Evolutionary conservation across 2,797 vertebrate genomes (phyloP).

Genomic region (Melanotaenia trifasciata): DNA sequence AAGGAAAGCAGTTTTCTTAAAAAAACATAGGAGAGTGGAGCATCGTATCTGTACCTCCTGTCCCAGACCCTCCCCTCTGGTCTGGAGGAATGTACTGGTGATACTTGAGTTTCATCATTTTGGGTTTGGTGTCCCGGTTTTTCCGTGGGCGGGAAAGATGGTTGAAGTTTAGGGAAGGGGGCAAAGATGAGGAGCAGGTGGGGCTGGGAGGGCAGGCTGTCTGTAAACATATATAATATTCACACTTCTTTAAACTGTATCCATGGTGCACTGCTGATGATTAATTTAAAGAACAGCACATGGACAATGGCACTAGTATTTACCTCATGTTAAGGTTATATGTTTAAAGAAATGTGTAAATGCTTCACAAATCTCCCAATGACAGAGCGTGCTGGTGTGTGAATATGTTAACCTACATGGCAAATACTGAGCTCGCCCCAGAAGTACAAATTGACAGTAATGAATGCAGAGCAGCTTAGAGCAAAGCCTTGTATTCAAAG

Average conservation of each 20-base stretch:
- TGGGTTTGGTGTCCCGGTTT: constrained; percentile 85
- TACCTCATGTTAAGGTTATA: constrained; percentile 58
- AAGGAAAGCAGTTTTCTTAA: background rate
- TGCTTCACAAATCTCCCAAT: constrained; percentile 53
- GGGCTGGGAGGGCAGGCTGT: constrained; percentile 76
- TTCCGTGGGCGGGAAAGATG: constrained; percentile 84
- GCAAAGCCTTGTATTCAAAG: constrained; percentile 44
- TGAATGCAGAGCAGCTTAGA: constrained; percentile 73
- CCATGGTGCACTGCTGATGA: background rate
- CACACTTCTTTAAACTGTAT: background rate
- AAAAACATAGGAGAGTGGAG: background rate
- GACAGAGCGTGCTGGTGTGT: constrained; percentile 51
- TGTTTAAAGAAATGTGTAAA: constrained; percentile 53
- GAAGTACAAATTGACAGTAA: constrained; percentile 77
- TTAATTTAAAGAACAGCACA: constrained; percentile 15
- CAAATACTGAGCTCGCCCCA: constrained; percentile 52
- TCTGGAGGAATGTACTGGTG: constrained; percentile 94
- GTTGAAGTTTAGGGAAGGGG: constrained; percentile 64
- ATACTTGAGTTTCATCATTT: constrained; percentile 91
- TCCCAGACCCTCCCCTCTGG: constrained; percentile 79
- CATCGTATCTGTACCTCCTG: constrained; percentile 60
- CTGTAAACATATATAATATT: constrained; percentile 63
- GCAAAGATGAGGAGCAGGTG: constrained; percentile 68
- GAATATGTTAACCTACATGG: constrained; percentile 70
- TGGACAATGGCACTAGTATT: constrained; percentile 21